Evolutionary conservation across 2,113 vertebrate genomes (phyloP), one percentile per base, ranked within the genome.

Genomic region (Eleginops maclovinus): DNA sequence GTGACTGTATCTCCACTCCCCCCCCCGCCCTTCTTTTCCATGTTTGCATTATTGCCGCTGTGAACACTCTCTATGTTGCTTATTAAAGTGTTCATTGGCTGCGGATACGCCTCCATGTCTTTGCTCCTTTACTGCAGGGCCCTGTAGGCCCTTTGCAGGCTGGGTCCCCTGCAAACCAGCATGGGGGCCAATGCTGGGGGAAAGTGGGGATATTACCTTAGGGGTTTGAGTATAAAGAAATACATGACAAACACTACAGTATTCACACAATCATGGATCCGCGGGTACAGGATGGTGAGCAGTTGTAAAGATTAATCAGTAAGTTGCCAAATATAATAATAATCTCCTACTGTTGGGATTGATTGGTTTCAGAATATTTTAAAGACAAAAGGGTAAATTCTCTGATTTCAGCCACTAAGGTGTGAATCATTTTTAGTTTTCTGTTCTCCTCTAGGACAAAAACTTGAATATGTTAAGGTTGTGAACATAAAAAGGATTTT

Each of bases 41-140:
- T 55, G 72, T 77, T 65, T 83, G 71, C 72, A 81, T 87, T 74
- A 76, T 82, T 47, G 64, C 79, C 60, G 47, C 55, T 53, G 82
- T 87, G 91, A 82, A 91, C 79, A 88, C 78, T 41, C 72, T 66
- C 61, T 47, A 47, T 75, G 16, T 3, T 56, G 59, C 55, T 69
- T 73, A 62, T 80, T 69, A 73, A 78, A 84, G 58, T 56, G 65
- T 56, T 72, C 24, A 71, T 46, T 70, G 82, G 60, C 56, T 71
- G 26, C 6, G 47, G 14, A 69, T 63, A 56, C 19, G 13, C 75
- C 36, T 43, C 61, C 50, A 16, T 19, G 2, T 62, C 56, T 60
- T 16, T 22, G 51, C 64, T 80, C 17, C 47, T 73, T 68, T 67
- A 68, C 77, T 70, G 65, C 49, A 68, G 58, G 69, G 61, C 67